Evolutionary conservation across 1,140 invertebrate genomes (phyloP), one percentile per base, ranked within the genome.

Genomic region (Leptestheria dahalacensis): DNA sequence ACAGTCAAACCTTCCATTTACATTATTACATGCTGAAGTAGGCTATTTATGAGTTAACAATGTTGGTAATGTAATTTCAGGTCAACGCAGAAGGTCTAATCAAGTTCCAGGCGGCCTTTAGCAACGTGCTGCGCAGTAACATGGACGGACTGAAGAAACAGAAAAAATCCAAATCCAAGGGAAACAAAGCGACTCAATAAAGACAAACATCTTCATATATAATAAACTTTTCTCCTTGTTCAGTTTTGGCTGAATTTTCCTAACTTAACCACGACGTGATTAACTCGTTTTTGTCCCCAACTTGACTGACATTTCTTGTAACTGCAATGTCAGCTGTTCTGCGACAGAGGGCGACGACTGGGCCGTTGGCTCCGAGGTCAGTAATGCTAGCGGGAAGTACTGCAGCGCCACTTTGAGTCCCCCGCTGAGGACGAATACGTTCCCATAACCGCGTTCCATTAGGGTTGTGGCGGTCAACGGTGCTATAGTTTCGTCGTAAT

Each of bases 371-470:
- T n/a, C 33, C 6, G 6, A 9, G 33, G 15, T 41, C 6, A 55
- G 20, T 28, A 55, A 29, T 3, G 53, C 26, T 29, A 29, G 24
- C 12, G 48, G 61, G 58, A 64, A 65, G 26, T 64, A 64, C 50
- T 65, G 62, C 55, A 48, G 55, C 10, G 64, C 63, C 4, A 67
- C 52, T n/a, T 54, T 60, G 12, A 67, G 49, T 0, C 76, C 76
- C 61, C 77, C 77, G 53, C 75, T 76, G 46, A 78, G 65, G 61
- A 79, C 63, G 62, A 77, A 77, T 10, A 78, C 62, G 64, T 78
- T 78, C 46, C 76, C 74, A 66, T 78, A 78, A 2, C 76, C 76
- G 55, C 77, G 66, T 64, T 79, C 70, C 6, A 75, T 70, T 41
- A 78, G 57, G 6, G 73, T 76, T 3, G 74, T 70, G 1, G 71